Evolutionary conservation across 2,113 vertebrate genomes (phyloP), one percentile per base, ranked within the genome.

Genomic region (Corythornis madagascariensis): DNA sequence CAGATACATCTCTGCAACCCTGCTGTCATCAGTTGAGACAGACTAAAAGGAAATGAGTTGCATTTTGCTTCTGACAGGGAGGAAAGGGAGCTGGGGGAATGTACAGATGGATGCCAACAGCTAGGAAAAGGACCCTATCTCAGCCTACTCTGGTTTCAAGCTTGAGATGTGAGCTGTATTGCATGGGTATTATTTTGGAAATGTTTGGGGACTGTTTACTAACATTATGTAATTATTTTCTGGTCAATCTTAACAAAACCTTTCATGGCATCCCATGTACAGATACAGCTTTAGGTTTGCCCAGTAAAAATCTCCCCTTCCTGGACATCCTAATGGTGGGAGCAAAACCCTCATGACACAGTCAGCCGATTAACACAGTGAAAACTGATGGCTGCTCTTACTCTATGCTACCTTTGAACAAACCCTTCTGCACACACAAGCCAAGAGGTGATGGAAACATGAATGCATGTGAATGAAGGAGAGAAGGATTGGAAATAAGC

Each of bases 361-460:
- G 33, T 22, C 67, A 83, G 9, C 7, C 1, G 0, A 35, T 7
- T 28, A 31, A 22, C 3, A 21, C 42, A 56, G 42, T 1, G 11
- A 82, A 29, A 11, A 3, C 28, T 2, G 7, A 40, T 6, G 20
- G 71, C 50, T 69, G 50, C 50, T 31, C 9, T 59, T 64, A 40
- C 26, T n/a, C n/a, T 17, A 20, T 4, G 2, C 10, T 12, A 2
- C 47, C 31, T 56, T 25, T 52, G 35, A 89, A 66, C 19, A 29
- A 70, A 64, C 29, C 24, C 42, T 29, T 31, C n/a, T 33, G 29
- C 71, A n/a, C 35, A 20, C 11, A 20, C 13, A 26, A 48, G 25
- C 29, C 50, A 78, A 50, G 25, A 33, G 13, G 13, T 12, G 31
- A 40, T 2, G 59, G 55, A 85, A 83, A 79, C 10, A 75, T 1